Percentiles rank a stretch among this genome's conserved stretches.
Conservation (phyloP, 35 echinoderm and acorn worm species). For the Heliocidaris erythrogramma region DNA sequence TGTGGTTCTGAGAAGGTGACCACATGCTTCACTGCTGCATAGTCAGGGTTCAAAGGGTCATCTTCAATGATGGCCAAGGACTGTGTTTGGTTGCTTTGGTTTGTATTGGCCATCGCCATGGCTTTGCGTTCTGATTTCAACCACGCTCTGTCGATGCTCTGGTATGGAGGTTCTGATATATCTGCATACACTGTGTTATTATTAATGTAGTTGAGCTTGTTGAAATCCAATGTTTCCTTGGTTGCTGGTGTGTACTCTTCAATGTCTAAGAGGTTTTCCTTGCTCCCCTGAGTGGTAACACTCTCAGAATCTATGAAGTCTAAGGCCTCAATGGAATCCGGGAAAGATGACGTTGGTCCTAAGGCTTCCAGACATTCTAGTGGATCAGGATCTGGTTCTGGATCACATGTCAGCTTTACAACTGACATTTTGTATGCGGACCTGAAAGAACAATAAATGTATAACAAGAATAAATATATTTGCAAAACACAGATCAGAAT, state of each 20-base stretch:
- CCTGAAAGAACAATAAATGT: neutral
- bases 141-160: conserved; percentile 37
- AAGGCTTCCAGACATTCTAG: conserved; percentile 28
- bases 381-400: conserved; percentile 35
- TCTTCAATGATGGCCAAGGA: neutral
- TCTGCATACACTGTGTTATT: conserved; percentile 30
- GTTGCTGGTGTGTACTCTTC: neutral
- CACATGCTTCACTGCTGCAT: conserved; percentile 43
- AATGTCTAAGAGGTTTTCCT: neutral
- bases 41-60: conserved; percentile 42
- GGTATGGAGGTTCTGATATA: conserved; percentile 30
- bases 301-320: conserved; percentile 45
- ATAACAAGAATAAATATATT: neutral
- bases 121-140: neutral
- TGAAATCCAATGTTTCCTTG: neutral
- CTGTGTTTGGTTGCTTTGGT: conserved; percentile 66
- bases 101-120: conserved; percentile 56
- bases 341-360: conserved; percentile 15
- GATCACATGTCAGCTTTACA: neutral
- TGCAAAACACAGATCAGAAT: neutral
- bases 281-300: conserved; percentile 38
- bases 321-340: conserved; percentile 11
- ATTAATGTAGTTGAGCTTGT: neutral
- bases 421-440: neutral
- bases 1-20: neutral